These are phyloP conservation scores for Ariopsis seemanni DNA, from an alignment of 2,113 vertebrate species.

Conservation along the genomic window DNA sequence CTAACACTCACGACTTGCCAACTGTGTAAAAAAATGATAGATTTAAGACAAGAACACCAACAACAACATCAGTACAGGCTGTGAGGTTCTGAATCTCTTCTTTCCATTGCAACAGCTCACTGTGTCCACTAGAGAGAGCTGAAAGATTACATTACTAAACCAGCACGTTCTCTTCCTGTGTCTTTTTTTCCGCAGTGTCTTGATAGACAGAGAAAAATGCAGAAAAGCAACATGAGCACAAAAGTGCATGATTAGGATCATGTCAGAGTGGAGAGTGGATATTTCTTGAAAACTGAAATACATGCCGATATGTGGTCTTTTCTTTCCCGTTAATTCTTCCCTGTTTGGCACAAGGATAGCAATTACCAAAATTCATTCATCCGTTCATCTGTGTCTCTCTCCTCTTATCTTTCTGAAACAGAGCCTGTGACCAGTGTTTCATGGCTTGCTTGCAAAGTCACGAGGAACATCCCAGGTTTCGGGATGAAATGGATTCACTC, in stretches of 20 bases:
- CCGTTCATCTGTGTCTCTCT: not conserved
- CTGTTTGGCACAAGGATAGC: not conserved
- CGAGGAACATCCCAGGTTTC: constrained; percentile 11
- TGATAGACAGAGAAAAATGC: not conserved
- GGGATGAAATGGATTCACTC: constrained; percentile 12
- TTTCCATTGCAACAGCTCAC: constrained; percentile 41
- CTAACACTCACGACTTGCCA: not conserved
- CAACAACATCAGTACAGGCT: not conserved
- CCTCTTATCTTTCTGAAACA: constrained; percentile 12
- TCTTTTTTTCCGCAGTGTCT: not conserved
- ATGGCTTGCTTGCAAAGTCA: not conserved
- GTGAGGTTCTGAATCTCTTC: not conserved
- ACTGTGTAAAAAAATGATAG: not conserved
- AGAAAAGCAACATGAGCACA: not conserved
- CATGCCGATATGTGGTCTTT: not conserved
- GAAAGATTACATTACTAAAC: constrained; percentile 19
- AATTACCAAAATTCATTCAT: not conserved
- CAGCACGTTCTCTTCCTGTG: not conserved
- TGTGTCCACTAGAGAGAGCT: constrained; percentile 57
- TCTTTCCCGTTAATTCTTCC: not conserved
- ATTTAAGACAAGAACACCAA: not conserved
- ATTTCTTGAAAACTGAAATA: not conserved
- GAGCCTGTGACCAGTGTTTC: constrained; percentile 13
- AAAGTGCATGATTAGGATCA: not conserved
- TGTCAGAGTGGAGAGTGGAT: not conserved